These are phyloP conservation scores for Pandemis corylana DNA, from an alignment of 2,888 invertebrate genomes.

Conservation along the genomic window DNA sequence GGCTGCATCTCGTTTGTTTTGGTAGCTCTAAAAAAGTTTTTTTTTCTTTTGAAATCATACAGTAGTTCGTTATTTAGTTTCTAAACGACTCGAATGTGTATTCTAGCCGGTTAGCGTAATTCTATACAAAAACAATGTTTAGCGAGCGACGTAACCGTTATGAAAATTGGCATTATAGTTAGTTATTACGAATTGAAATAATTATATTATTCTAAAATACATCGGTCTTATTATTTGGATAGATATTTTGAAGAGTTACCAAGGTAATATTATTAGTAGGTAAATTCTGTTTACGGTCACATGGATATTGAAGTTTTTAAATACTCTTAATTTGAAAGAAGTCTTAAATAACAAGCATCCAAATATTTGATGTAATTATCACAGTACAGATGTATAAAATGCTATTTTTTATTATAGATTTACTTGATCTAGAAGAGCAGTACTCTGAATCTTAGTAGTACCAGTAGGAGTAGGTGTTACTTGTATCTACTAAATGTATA, in stretches of 20 bases:
- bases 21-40: constrained; percentile 11
- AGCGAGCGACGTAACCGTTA: constrained; percentile 76
- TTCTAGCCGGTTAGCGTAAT: constrained; percentile 36
- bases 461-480: too few relatives aligned
- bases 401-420: not conserved
- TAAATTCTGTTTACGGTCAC: not conserved
- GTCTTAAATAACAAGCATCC: not conserved
- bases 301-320: not conserved
- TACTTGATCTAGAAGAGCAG: not conserved
- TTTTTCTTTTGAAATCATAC: constrained; percentile 16
- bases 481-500: too few relatives aligned
- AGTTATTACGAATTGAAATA: constrained; percentile 85
- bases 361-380: not conserved
- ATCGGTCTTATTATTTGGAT: constrained; percentile 76
- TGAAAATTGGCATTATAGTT: constrained; percentile 82
- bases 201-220: constrained; percentile 85
- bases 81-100: constrained; percentile 51
- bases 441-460: not conserved
- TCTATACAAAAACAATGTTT: constrained; percentile 59
- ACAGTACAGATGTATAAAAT: not conserved
- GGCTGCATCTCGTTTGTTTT: not conserved
- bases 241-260: constrained; percentile 1
- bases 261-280: constrained; percentile 24
- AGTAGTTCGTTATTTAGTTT: constrained; percentile 54
- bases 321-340: too few relatives aligned